Evolutionary conservation across 2,113 vertebrate species (phyloP), one percentile per base, ranked within the genome.

Genomic region (Poeciliopsis occidentalis): DNA sequence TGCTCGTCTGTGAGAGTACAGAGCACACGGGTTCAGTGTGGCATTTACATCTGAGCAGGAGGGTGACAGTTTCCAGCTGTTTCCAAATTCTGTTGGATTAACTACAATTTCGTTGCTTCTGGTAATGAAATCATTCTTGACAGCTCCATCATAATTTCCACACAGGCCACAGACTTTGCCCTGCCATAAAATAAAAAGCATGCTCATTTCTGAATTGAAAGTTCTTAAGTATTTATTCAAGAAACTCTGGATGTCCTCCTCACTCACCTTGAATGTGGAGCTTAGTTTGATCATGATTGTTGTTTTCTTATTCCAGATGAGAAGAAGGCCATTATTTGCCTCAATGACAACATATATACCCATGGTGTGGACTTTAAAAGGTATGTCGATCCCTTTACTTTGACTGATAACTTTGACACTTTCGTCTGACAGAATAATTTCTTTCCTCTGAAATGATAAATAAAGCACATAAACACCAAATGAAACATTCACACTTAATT

Each of bases 291-390:
- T 92, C 83, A 95, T 95, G 74, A 99, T 80, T 73, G 94, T 96
- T 75, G 96, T 97, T 90, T 94, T 96, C 81, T 86, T 95, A 89
- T 99, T 95, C 97, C 97, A 99, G 76, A 97, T 93, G 32, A 99
- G 87, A 64, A 93, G 90, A 44, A 99, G 81, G 19, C 96, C 95
- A 60, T 80, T 88, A 0, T 89, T 76, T 0, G 95, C 95, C 80
- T 98, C 96, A 86, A 97, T 91, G 29, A 97, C 96, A 31, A 95
- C 64, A 90, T 97, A 99, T 74, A 96, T 91, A 27, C 97, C 98
- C 91, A 96, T 92, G 85, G 93, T 89, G 78, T 93, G 95, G 60
- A 97, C 85, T 71, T 95, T 79, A 83, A 94, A 98, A 7, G 94
- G 95, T 15, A 94, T 90, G 65, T 95, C 91, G 78, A 61, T 83